A percentile compares a stretch with the other conserved stretches of the same genome.
These are phyloP conservation scores for Leucoraja erinaceus DNA, from an alignment of 2,113 vertebrate species.

Conservation along the genomic window DNA sequence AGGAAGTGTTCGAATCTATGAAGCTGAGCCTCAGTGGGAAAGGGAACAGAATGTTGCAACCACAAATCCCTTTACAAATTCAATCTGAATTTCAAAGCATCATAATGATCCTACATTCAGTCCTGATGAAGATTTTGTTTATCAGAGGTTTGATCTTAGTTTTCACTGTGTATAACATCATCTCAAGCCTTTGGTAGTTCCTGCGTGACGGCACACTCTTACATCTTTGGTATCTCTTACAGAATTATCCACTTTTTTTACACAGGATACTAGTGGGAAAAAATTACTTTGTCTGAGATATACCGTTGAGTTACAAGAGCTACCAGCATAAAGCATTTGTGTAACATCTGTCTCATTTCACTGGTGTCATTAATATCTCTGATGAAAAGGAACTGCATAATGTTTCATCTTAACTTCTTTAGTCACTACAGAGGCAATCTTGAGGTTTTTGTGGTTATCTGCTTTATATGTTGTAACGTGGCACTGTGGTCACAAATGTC, in stretches of 20 bases:
- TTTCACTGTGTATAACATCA: neutral
- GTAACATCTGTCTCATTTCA: neutral
- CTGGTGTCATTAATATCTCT: neutral
- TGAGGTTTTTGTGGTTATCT: neutral
- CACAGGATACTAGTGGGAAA: neutral
- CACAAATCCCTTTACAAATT: neutral
- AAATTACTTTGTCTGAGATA: neutral
- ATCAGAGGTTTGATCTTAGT: neutral
- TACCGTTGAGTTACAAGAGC: neutral
- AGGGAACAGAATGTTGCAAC: neutral
- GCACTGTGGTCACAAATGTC: neutral
- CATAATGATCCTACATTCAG: neutral
- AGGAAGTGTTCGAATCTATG: neutral
- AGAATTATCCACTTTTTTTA: neutral
- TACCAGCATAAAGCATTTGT: neutral
- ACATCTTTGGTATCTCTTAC: neutral
- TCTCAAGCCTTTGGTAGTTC: neutral
- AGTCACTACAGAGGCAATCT: neutral
- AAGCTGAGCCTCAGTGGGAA: neutral
- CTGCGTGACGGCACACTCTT: neutral
- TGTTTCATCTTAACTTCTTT: neutral
- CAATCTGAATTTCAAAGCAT: neutral
- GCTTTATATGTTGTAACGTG: neutral
- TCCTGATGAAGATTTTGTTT: neutral
- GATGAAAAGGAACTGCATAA: neutral